Percentiles rank a stretch among this genome's conserved stretches.
These are phyloP conservation scores for Cetonia aurata DNA, from an alignment of 2,888 invertebrate species.

Conservation along the genomic window DNA sequence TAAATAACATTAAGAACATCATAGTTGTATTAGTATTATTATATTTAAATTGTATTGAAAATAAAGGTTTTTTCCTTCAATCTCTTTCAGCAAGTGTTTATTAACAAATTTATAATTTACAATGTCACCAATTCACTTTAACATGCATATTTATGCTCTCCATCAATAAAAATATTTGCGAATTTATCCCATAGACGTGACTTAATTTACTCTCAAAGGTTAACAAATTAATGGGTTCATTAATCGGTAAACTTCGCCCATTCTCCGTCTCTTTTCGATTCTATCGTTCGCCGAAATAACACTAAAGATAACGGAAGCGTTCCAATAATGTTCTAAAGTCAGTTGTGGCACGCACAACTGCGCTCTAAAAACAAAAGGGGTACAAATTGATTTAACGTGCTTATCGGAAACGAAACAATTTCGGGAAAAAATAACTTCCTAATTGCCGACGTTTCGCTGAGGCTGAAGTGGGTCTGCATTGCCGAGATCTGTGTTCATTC, in stretches of 20 bases:
- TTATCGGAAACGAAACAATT: constrained; percentile 11
- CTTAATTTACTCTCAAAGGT: constrained; percentile 27
- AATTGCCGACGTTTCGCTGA: not conserved
- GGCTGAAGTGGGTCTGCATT: too few relatives aligned
- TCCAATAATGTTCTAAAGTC: constrained; percentile 6
- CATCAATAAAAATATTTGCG: not conserved
- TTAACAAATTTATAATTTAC: too few relatives aligned
- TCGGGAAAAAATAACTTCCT: not conserved
- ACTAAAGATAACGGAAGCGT: not conserved
- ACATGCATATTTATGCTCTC: too few relatives aligned
- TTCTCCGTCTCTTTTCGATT: not conserved
- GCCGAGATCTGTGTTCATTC: too few relatives aligned
- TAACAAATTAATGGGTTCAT: constrained; percentile 38
- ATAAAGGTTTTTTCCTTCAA: too few relatives aligned
- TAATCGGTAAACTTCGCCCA: constrained; percentile 6
- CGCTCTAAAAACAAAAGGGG: constrained; percentile 16
- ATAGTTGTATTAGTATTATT: too few relatives aligned
- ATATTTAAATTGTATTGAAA: too few relatives aligned
- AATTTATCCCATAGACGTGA: constrained; percentile 14
- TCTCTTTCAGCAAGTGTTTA: too few relatives aligned
- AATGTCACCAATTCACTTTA: too few relatives aligned
- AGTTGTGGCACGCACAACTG: constrained; percentile 2
- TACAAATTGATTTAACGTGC: constrained; percentile 16
- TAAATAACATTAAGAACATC: too few relatives aligned
- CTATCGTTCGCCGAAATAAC: not conserved